Base-by-base conservation (phyloP, 1,140 invertebrate species). In the Lepidurus arcticus region DNA sequence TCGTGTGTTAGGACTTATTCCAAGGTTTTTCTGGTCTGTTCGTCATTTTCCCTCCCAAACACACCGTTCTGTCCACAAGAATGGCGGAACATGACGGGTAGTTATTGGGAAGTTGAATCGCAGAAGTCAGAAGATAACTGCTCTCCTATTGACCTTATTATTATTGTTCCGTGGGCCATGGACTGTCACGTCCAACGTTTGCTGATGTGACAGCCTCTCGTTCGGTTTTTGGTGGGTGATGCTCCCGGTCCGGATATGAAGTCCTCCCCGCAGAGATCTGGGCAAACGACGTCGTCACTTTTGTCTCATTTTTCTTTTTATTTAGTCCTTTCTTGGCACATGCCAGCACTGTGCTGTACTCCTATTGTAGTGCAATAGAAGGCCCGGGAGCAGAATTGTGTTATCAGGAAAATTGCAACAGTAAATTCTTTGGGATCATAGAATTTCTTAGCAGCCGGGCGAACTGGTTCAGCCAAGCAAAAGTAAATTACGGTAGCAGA, bases 101-200 rank as follows among this genome's bases (percentile, higher is more conserved):
- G 53, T 65, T 65, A 65, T 65, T 65, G 53, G 21, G 21, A 65
- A 65, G 21, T 21, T 21, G 21, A n/a, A 16, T 21, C 53, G 53
- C 53, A 13, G 53, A 21, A 10, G 53, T n/a, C 53, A 13, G 53
- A 21, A 10, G 53, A 13, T 65, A 65, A 65, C 53, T 65, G 53
- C 21, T 65, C 53, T 65, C 53, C 53, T 65, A 65, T 65, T 65
- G 53, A 65, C 53, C 53, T 65, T 65, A 65, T 65, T 65, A 65
- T 65, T 65, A 65, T 65, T 65, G 53, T 65, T 65, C 53, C 53
- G 13, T 16, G 5, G 53, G 13, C 53, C 53, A 65, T 65, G 53
- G 53, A 65, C 53, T 65, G 53, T 65, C 53, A 65, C 53, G 53
- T 65, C 53, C 53, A 65, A 65, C 53, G 21, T 65, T 65, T 65